These are phyloP conservation scores for Larimichthys crocea DNA, from an alignment of 2,113 vertebrate species.

Conservation along the genomic window DNA sequence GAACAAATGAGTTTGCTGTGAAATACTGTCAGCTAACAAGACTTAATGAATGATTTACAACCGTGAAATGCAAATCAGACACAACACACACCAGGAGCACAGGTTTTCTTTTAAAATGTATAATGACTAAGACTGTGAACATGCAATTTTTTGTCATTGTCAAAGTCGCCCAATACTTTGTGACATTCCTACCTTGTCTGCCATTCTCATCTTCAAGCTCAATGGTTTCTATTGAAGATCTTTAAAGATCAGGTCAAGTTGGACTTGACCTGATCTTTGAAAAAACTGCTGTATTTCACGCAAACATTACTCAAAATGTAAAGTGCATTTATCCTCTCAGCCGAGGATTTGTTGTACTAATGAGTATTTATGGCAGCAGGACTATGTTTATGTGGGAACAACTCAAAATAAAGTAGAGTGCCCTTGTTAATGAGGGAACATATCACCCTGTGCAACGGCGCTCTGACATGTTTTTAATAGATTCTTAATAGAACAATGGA, in stretches of 20 bases:
- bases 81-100: slow-evolving; percentile 3
- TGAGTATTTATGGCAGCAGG: neutral
- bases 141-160: neutral
- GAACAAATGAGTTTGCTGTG: slow-evolving; percentile 39
- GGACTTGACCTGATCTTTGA: neutral
- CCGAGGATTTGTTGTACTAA: neutral
- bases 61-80: slow-evolving; percentile 17
- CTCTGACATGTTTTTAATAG: neutral
- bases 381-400: too few species aligned
- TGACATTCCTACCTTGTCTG: neutral
- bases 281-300: neutral
- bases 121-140: neutral
- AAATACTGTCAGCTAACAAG: slow-evolving; percentile 34
- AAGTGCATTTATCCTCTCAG: too few species aligned
- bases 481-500: neutral
- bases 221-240: slow-evolving; percentile 4
- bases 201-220: neutral
- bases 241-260: neutral
- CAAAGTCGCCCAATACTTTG: neutral
- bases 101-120: neutral
- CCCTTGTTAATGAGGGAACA: neutral
- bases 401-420: too few species aligned
- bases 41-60: slow-evolving; percentile 30
- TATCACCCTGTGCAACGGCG: neutral
- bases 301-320: neutral